These are phyloP conservation scores for Scaptomyza polygonia DNA, from an alignment of 2,888 invertebrate species.

Conservation along the genomic window DNA sequence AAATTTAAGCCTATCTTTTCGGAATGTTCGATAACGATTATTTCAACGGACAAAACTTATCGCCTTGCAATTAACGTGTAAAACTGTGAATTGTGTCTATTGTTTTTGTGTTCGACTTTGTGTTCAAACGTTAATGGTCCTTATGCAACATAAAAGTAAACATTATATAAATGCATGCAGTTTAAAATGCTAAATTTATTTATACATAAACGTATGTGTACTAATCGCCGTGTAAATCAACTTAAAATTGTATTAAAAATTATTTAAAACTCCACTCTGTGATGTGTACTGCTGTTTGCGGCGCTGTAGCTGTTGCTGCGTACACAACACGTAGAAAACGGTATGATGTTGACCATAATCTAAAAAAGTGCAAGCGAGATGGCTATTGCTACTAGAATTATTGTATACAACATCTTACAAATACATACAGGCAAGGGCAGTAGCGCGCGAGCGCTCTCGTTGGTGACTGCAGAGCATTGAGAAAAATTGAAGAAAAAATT, in stretches of 20 bases:
- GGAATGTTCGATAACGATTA: slow-evolving; percentile 9
- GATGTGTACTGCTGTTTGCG: slow-evolving; percentile 29
- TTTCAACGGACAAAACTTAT: background rate
- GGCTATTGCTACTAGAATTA: slow-evolving; percentile 60
- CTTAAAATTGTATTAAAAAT: slow-evolving; percentile 3
- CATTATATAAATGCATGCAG: slow-evolving; percentile 28
- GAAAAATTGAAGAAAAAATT: slow-evolving; percentile 39
- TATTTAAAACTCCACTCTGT: slow-evolving; percentile 18
- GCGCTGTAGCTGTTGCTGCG: slow-evolving; percentile 65
- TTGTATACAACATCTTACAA: slow-evolving; percentile 64
- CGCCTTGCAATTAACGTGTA: slow-evolving; percentile 13
- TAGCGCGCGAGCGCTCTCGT: slow-evolving; percentile 70
- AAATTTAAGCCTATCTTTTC: background rate
- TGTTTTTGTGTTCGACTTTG: slow-evolving; percentile 60
- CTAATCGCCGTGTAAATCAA: slow-evolving; percentile 6
- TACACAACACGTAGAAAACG: slow-evolving; percentile 60
- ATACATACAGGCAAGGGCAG: slow-evolving; percentile 45
- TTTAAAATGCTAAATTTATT: slow-evolving; percentile 12
- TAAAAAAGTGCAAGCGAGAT: slow-evolving; percentile 71
- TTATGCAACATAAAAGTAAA: slow-evolving; percentile 41
- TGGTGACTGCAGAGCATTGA: slow-evolving; percentile 44
- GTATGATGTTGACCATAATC: slow-evolving; percentile 52
- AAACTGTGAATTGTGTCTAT: slow-evolving; percentile 37
- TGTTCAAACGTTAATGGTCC: slow-evolving; percentile 51
- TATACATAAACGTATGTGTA: slow-evolving; percentile 18